Evolutionary conservation across 2,888 invertebrate genomes (phyloP).

Genomic region (Meandrusa payeni): DNA sequence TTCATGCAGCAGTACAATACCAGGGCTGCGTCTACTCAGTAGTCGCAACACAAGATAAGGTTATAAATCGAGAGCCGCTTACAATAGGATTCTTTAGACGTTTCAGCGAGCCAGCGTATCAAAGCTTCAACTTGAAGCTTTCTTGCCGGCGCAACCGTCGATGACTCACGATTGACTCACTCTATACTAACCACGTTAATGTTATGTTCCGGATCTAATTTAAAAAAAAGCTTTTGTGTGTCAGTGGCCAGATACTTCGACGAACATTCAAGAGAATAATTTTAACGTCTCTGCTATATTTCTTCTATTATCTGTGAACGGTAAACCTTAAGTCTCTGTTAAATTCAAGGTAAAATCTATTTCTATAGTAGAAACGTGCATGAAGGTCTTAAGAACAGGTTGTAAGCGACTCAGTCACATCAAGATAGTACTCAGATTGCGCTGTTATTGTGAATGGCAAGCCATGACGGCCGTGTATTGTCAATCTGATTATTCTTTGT

Average conservation of each 20-base stretch:
- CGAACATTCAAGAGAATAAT: neutral
- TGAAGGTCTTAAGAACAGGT: slow-evolving; percentile 53
- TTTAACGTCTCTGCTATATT: neutral
- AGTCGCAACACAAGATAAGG: slow-evolving; percentile 46
- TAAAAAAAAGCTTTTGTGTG: slow-evolving; percentile 3
- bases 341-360: slow-evolving; percentile 32
- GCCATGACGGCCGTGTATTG: slow-evolving; percentile 27
- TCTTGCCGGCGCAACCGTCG: slow-evolving; percentile 47
- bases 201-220: slow-evolving; percentile 20
- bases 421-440: slow-evolving; percentile 40
- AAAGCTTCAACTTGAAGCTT: slow-evolving; percentile 45
- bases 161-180: slow-evolving; percentile 70
- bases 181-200: slow-evolving; percentile 22
- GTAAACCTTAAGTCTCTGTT: neutral
- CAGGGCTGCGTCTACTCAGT: slow-evolving; percentile 42
- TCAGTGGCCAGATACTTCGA: neutral
- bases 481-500: slow-evolving; percentile 26
- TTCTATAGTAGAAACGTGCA: slow-evolving; percentile 41
- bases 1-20: slow-evolving; percentile 32
- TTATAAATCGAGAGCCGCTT: slow-evolving; percentile 61
- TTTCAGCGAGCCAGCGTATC: slow-evolving; percentile 48
- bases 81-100: slow-evolving; percentile 70
- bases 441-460: slow-evolving; percentile 34
- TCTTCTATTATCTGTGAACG: neutral
- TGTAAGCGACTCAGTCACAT: slow-evolving; percentile 45